Conservation (phyloP, 1,140 invertebrate genomes). For the Pectinophora gossypiella region DNA sequence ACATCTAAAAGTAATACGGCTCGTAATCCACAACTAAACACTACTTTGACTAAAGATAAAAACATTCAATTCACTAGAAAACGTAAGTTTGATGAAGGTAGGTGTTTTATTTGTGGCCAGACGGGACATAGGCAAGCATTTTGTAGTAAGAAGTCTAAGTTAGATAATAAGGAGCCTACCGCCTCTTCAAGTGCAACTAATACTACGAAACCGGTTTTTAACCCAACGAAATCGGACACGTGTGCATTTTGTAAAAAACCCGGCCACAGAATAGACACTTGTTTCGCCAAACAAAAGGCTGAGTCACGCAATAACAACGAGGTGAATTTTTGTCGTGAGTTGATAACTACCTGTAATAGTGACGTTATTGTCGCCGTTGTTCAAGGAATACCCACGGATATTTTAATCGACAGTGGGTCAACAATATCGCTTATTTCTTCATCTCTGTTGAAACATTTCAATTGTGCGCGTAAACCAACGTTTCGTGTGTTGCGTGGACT, state of each 20-base stretch:
- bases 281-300: constrained; percentile 10
- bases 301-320: constrained; percentile 7
- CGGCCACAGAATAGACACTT: constrained; percentile 7
- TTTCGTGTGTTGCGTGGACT: constrained; percentile 4
- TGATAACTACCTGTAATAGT: constrained; percentile 1
- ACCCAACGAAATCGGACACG: constrained; percentile 1
- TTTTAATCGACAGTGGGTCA: constrained; percentile 8
- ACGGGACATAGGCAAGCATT: background rate
- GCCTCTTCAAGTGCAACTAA: background rate
- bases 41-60: background rate
- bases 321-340: constrained; percentile 10
- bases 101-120: background rate
- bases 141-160: background rate
- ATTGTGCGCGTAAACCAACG: constrained; percentile 2
- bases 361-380: background rate
- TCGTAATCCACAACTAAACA: background rate
- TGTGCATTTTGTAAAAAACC: constrained; percentile 11
- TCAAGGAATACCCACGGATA: background rate
- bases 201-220: background rate
- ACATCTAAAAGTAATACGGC: background rate
- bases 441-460: background rate
- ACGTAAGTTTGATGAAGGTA: background rate
- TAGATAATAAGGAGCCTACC: background rate
- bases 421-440: background rate
- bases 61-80: background rate